Conservation (phyloP, 1,140 invertebrate species). For the Trissolcus basalis region DNA sequence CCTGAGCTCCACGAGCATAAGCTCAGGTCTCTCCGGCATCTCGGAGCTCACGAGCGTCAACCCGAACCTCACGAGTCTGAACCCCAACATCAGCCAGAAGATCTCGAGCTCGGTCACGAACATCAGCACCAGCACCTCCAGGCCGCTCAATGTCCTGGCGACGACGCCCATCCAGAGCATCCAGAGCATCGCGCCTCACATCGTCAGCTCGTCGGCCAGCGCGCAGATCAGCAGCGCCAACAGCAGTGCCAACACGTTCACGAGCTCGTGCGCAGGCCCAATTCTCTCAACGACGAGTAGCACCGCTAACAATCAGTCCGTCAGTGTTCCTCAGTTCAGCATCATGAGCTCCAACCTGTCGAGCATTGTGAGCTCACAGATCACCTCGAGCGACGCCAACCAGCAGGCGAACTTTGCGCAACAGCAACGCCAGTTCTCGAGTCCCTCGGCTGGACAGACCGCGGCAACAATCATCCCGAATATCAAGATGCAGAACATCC, state of each 20-base stretch:
- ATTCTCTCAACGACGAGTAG: conserved; percentile 67
- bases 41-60: conserved; percentile 70
- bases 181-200: conserved; percentile 72
- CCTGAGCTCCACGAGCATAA: conserved; percentile 71
- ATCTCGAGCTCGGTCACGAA: conserved; percentile 55
- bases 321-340: conserved; percentile 69
- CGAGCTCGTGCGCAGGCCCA: conserved; percentile 67
- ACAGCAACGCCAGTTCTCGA: conserved; percentile 67
- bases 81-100: conserved; percentile 69
- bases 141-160: conserved; percentile 67
- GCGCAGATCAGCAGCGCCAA: conserved; percentile 63
- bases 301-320: conserved; percentile 64
- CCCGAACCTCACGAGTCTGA: conserved; percentile 68
- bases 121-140: conserved; percentile 63
- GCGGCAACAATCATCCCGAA: conserved; percentile 67
- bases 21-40: conserved; percentile 67
- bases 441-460: conserved; percentile 61
- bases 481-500: conserved; percentile 73
- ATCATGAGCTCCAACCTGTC: conserved; percentile 72
- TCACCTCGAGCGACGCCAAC: conserved; percentile 63
- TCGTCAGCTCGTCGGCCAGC: conserved; percentile 70
- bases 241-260: conserved; percentile 67
- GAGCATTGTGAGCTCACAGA: conserved; percentile 68
- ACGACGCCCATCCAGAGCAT: conserved; percentile 73
- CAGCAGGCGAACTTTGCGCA: conserved; percentile 52